Evolutionary conservation across 2,113 vertebrate species (phyloP), one percentile per base, ranked within the genome.

Genomic region (Athene cunicularia): DNA sequence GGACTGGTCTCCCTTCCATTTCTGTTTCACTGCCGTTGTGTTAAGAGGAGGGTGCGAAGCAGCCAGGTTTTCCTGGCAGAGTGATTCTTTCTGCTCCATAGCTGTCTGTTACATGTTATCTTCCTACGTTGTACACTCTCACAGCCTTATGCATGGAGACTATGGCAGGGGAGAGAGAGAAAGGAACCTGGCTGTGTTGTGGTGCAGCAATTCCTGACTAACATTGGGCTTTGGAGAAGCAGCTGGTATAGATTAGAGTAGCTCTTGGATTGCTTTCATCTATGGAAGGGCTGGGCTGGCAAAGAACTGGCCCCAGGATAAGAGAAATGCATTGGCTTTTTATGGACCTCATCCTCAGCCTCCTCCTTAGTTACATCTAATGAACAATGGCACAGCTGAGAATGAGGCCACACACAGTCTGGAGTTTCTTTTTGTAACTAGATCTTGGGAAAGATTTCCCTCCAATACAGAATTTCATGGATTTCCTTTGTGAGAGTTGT

Each of bases 311-410:
- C 94, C 96, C 21, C 60, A 50, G 97, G 91, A 95, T 55, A 95
- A 91, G 91, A 91, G 89, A 86, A 94, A 82, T 75, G 53, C 66
- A 27, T 53, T 93, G 83, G 80, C 35, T 91, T 92, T 97, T 89
- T 72, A 86, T 41, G 73, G 76, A 79, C 70, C 83, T 88, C 91
- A 80, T 90, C 95, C 75, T 95, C 56, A 92, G 93, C 71, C 85
- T 86, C 60, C 83, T 96, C 86, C 89, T 94, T 87, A 56, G 80
- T 87, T 94, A 75, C 80, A 95, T 91, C 94, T 89, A 89, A 84
- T 50, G 93, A 95, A 96, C 95, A 95, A 92, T 91, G 93, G 91
- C 88, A 73, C 93, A 97, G 94, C 93, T 96, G 96, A 92, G 96
- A 95, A 95, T 75, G 89, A 87, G 97, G 62, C 96, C 96, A 97